Conservation (phyloP, 1,140 invertebrate genomes). For the Diachasmimorpha longicaudata region DNA sequence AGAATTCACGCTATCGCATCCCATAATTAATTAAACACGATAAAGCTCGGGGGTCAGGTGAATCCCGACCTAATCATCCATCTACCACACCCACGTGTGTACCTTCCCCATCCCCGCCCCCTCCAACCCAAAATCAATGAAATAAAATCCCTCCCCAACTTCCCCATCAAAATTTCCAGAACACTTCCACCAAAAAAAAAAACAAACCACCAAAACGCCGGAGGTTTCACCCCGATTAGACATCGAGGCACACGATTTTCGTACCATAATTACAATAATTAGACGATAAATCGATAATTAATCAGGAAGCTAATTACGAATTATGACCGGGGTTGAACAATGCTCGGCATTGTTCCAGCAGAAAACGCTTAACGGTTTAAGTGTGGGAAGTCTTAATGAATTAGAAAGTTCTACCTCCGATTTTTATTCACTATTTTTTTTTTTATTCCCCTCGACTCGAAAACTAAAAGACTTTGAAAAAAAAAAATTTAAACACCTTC, state of each 20-base stretch:
- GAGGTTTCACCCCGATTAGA: constrained; percentile 37
- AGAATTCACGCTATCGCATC: too few relatives aligned
- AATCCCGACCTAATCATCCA: not conserved
- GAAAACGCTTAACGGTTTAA: constrained; percentile 29
- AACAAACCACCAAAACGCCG: not conserved
- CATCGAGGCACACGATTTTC: constrained; percentile 37
- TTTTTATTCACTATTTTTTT: not conserved
- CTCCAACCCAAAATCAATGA: not conserved
- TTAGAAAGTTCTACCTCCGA: constrained; percentile 44
- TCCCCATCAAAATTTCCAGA: not conserved
- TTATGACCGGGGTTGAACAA: constrained; percentile 52
- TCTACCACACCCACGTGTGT: not conserved
- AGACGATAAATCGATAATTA: constrained; percentile 60
- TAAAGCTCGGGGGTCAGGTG: not conserved
- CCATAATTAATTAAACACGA: not conserved
- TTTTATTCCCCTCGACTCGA: not conserved
- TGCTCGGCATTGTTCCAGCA: constrained; percentile 45
- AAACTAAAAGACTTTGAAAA: not conserved
- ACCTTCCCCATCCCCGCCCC: not conserved
- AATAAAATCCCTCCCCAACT: not conserved
- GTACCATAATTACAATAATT: constrained; percentile 54
- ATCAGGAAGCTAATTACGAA: constrained; percentile 59
- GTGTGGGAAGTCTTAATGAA: constrained; percentile 56
- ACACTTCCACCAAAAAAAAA: not conserved
- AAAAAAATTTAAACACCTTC: not conserved